phyloP scores from a whole-genome alignment of 2,113 vertebrate genomes.

The Apodemus speciosus region DNA sequence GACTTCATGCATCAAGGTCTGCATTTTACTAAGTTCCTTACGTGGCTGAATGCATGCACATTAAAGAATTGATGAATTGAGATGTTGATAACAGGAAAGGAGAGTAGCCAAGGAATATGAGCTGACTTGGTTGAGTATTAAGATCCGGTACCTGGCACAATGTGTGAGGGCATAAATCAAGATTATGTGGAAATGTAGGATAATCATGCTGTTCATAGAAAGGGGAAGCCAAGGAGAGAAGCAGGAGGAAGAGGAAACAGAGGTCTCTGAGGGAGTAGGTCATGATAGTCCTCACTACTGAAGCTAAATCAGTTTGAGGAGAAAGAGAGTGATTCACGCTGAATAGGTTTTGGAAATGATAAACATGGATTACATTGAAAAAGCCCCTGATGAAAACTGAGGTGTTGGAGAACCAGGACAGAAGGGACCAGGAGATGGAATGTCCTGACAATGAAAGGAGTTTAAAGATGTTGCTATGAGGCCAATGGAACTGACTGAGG shows the following conservation, averaged over 20 bases:
- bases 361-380: background rate
- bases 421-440: background rate
- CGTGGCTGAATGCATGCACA: background rate
- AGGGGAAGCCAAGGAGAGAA: background rate
- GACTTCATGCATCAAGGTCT: background rate
- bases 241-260: background rate
- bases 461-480: background rate
- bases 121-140: background rate
- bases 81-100: background rate
- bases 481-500: background rate
- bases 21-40: background rate
- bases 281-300: background rate
- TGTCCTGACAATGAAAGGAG: background rate
- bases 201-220: background rate
- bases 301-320: background rate
- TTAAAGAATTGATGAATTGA: background rate
- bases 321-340: background rate
- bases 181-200: background rate
- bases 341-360: background rate
- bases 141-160: background rate
- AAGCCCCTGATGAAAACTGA: background rate
- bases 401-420: background rate
- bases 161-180: background rate
- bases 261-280: background rate
- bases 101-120: slow-evolving; percentile 22